Evolutionary conservation across 1,140 invertebrate genomes (phyloP).

Genomic region (Drosophila serrata): DNA sequence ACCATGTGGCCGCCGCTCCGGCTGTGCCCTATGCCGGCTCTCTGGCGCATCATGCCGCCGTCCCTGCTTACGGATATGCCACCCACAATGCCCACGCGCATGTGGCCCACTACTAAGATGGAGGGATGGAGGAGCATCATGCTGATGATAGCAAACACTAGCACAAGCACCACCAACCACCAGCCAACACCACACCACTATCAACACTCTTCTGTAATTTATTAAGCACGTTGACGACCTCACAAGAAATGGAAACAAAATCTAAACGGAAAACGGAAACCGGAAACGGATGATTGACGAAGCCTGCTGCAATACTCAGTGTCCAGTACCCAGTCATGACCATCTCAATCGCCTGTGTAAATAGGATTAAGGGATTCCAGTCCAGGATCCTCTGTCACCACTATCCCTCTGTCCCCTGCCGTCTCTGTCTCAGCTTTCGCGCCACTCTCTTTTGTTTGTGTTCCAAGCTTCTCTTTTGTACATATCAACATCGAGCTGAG

Average conservation of each 20-base stretch:
- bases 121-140: conserved; percentile 7
- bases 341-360: conserved; percentile 49
- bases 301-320: conserved; percentile 86
- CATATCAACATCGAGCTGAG: conserved; percentile 53
- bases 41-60: conserved; percentile 77
- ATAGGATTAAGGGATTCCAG: conserved; percentile 31
- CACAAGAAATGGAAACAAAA: conserved; percentile 90
- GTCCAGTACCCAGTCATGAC: conserved; percentile 93
- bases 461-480: conserved; percentile 62
- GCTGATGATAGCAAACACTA: conserved; percentile 9
- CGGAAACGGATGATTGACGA: conserved; percentile 88
- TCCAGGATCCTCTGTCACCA: conserved; percentile 27
- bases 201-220: conserved; percentile 94
- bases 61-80: conserved; percentile 73
- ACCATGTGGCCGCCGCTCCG: conserved; percentile 77
- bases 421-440: conserved; percentile 73
- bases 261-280: conserved; percentile 88
- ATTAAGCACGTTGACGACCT: conserved; percentile 89
- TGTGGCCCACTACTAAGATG: conserved; percentile 75
- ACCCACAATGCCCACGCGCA: conserved; percentile 77
- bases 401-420: conserved; percentile 50
- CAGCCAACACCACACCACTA: conserved; percentile 87
- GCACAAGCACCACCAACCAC: conserved; percentile 85
- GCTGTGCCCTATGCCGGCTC: conserved; percentile 69
- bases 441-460: conserved; percentile 68